phyloP scores from a whole-genome alignment of 2,797 vertebrate species.

The Hypotaenidia okinawae region DNA sequence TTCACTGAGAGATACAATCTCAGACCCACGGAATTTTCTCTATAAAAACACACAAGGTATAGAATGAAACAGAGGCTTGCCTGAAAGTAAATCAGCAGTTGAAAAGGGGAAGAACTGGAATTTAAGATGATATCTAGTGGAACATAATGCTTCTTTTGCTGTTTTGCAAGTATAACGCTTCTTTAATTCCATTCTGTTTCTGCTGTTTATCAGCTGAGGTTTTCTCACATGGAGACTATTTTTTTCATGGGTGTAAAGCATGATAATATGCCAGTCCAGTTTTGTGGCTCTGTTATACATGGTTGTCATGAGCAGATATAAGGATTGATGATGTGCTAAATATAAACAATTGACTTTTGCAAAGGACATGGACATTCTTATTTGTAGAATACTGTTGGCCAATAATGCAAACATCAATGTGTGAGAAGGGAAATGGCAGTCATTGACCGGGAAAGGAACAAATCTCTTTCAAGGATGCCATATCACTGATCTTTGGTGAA shows the following conservation, averaged over 20 bases:
- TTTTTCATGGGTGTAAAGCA: not conserved
- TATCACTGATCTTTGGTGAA: not conserved
- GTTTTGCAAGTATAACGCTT: not conserved
- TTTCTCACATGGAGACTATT: not conserved
- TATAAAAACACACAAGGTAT: not conserved
- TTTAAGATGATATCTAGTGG: not conserved
- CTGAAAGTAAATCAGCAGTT: not conserved
- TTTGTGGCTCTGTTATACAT: not conserved
- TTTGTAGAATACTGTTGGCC: not conserved
- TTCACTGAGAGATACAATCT: not conserved
- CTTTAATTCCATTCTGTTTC: not conserved
- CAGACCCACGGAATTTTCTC: not conserved
- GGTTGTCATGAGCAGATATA: not conserved
- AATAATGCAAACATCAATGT: not conserved
- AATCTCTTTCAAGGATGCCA: not conserved
- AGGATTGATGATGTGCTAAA: not conserved
- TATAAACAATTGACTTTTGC: not conserved
- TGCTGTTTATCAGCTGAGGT: not conserved
- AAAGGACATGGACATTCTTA: not conserved
- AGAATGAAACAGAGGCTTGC: not conserved
- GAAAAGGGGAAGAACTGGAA: not conserved
- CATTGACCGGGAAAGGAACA: not conserved
- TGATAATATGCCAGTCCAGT: not conserved
- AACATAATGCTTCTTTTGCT: fast-evolving
- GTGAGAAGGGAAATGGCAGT: not conserved